These are phyloP conservation scores for Haliclona indistincta DNA, from an alignment of 37 sponge, comb jelly and placozoan genomes.

Conservation along the genomic window DNA sequence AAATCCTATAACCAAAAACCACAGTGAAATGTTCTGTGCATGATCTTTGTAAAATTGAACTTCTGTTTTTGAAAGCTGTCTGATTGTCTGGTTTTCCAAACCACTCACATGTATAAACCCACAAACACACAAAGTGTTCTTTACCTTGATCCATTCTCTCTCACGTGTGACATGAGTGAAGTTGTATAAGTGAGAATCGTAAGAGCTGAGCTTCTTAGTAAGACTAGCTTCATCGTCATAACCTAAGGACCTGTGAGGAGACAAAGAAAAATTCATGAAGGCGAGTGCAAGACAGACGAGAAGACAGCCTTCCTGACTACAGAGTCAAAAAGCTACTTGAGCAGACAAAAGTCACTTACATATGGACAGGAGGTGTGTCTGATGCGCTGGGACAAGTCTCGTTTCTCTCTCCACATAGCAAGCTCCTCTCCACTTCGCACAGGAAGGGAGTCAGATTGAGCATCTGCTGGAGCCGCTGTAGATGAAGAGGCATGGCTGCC, in stretches of 20 bases:
- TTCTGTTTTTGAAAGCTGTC: too few species aligned
- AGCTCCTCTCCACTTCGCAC: constrained; percentile 43
- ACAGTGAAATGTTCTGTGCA: too few species aligned
- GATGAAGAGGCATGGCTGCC: constrained; percentile 67
- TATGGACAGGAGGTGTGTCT: neutral
- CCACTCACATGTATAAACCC: too few species aligned
- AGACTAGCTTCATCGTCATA: too few species aligned
- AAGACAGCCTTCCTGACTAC: too few species aligned
- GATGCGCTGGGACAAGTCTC: neutral
- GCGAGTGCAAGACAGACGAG: too few species aligned
- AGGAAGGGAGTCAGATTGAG: constrained; percentile 65
- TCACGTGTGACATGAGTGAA: constrained; percentile 56
- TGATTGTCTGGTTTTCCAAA: too few species aligned
- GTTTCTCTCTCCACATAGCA: constrained; percentile 10
- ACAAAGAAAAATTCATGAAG: too few species aligned
- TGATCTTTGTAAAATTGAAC: too few species aligned
- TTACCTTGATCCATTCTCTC: constrained; percentile 64
- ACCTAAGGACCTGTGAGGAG: too few species aligned
- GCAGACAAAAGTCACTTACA: neutral
- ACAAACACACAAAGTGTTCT: neutral
- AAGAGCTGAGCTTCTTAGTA: too few species aligned
- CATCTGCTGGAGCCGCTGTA: constrained; percentile 56
- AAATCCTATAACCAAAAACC: constrained; percentile 58
- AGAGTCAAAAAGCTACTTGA: too few species aligned
- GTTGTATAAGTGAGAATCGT: constrained; percentile 29